Evolutionary conservation across 2,113 vertebrate genomes (phyloP).

Genomic region (Oncorhynchus clarkii): DNA sequence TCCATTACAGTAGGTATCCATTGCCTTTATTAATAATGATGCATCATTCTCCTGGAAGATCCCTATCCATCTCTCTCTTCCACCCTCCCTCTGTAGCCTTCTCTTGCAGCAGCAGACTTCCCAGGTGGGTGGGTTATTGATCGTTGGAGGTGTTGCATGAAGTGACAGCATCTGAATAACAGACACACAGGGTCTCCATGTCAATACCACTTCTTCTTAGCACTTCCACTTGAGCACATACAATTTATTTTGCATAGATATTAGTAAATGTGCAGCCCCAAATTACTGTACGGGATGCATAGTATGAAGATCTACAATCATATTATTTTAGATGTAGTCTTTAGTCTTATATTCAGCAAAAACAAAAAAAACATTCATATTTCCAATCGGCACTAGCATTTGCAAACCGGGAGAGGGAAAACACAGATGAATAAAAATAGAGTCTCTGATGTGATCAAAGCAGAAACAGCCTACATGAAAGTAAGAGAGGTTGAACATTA

Average conservation of each 20-base stretch:
- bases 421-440: too few species aligned
- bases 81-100: not conserved
- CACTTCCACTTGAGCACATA: not conserved
- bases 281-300: not conserved
- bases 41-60: not conserved
- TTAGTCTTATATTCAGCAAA: not conserved
- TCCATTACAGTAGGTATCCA: not conserved
- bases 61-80: not conserved
- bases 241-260: not conserved
- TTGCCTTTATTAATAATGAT: too few species aligned
- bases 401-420: too few species aligned
- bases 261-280: not conserved
- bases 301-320: not conserved
- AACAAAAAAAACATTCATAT: too few species aligned
- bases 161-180: constrained; percentile 12
- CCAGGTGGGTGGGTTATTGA: constrained; percentile 12
- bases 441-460: too few species aligned
- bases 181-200: not conserved
- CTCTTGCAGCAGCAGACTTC: not conserved
- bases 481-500: too few species aligned
- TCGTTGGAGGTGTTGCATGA: constrained; percentile 6
- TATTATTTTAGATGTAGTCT: not conserved
- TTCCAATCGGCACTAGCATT: too few species aligned
- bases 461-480: too few species aligned
- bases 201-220: not conserved